phyloP scores from a whole-genome alignment of 2,888 invertebrate genomes.

The Acleris sparsana region DNA sequence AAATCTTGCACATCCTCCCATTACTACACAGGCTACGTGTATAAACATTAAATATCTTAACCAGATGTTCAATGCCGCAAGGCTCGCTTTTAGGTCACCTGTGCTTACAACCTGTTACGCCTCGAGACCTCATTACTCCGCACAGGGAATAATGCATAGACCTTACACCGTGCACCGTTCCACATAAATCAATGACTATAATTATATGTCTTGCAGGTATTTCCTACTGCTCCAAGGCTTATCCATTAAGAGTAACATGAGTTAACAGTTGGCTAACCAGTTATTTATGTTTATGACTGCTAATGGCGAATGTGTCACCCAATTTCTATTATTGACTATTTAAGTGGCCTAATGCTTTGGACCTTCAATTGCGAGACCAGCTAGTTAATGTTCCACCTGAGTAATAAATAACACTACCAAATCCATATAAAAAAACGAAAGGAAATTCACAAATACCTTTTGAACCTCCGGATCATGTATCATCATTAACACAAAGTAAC shows the following conservation, averaged over 20 bases:
- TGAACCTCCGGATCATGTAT: conserved; percentile 3
- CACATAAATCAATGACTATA: conserved; percentile 31
- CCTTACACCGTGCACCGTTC: conserved; percentile 21
- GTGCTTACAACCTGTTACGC: not conserved
- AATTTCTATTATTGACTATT: conserved; percentile 29
- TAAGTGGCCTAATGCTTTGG: conserved; percentile 18
- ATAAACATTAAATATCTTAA: not conserved
- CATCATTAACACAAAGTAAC: conserved; percentile 16
- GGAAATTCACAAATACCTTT: too few species aligned
- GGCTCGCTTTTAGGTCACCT: conserved; percentile 2
- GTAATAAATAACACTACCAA: not conserved
- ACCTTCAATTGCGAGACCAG: conserved; percentile 13
- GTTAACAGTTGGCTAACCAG: conserved; percentile 30
- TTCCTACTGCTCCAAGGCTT: conserved; percentile 35
- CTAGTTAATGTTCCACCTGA: conserved; percentile 9
- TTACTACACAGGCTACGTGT: not conserved
- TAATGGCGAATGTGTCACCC: conserved; percentile 33
- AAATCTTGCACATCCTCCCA: too few species aligned
- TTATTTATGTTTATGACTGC: conserved; percentile 33
- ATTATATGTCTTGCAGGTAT: conserved; percentile 30
- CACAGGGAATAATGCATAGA: conserved; percentile 18
- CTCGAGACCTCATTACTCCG: conserved; percentile 12
- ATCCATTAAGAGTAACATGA: conserved; percentile 30
- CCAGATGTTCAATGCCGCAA: not conserved
- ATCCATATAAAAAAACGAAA: too few species aligned